Conservation (phyloP, 2,113 vertebrate genomes). For the Microtus montanus region DNA sequence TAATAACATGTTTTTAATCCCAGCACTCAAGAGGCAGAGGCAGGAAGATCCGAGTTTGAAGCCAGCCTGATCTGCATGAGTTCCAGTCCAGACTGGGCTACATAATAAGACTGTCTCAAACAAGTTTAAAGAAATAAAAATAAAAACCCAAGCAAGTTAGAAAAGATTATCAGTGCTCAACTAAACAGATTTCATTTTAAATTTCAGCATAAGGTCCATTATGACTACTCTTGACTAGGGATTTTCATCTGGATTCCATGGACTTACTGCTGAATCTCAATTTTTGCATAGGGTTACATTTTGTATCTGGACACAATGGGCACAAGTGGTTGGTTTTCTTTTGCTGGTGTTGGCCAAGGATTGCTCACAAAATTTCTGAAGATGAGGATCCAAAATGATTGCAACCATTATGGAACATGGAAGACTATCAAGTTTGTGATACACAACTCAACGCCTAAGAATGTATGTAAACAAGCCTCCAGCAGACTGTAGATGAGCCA, state of each 20-base stretch:
- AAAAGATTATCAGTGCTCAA: not conserved
- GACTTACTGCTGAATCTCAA: constrained; percentile 10
- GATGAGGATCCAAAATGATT: not conserved
- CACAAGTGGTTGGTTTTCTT: not conserved
- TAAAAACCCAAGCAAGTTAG: not conserved
- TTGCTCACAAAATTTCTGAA: not conserved
- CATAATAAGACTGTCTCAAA: not conserved
- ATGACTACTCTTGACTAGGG: not conserved
- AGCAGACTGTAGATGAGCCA: not conserved
- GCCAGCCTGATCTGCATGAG: not conserved
- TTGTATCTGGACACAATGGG: not conserved
- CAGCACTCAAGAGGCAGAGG: not conserved
- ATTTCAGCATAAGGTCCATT: not conserved
- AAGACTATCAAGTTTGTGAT: not conserved
- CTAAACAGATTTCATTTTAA: constrained; percentile 23
- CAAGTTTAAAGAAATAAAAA: not conserved
- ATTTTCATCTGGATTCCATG: constrained; percentile 3
- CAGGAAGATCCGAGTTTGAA: not conserved
- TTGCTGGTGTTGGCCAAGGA: not conserved
- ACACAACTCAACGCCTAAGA: not conserved
- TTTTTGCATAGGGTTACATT: not conserved
- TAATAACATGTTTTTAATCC: not conserved
- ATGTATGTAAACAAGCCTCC: not conserved
- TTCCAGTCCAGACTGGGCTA: not conserved
- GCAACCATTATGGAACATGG: not conserved